Base-by-base conservation (phyloP, 2,888 invertebrate genomes). In the Eristalis tenax region DNA sequence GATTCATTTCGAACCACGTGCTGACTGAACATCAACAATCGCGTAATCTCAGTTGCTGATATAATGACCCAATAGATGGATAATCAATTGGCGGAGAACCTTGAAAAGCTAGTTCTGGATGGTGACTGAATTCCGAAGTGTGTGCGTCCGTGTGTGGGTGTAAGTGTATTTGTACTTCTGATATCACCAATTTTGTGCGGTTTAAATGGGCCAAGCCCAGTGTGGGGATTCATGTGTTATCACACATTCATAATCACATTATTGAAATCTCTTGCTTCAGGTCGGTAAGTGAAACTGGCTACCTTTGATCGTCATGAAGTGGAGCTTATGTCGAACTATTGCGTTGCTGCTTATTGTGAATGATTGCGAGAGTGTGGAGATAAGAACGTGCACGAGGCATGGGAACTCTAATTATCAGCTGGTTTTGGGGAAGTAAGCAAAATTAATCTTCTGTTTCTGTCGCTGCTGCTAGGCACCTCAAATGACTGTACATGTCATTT, bases 51-150 rank as follows among this genome's bases (percentile, higher is more conserved):
- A 3, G 5, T 15, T 22, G 38, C 35, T 66, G 59, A 65, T 64
- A 78, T 64, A 70, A 70, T 78, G 56, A 70, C 69, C 32, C 23
- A 68, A 70, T 71, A 35, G 40, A 59, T 79, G 71, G 79, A 79
- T 71, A 71, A 71, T 43, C 65, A 8, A 23, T 32, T 13, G 18
- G 22, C 26, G 15, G n/a, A 64, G 40, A 84, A 68, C 70, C 71
- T 84, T 80, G 75, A 64, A 66, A 71, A 35, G 38, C 28, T 57
- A 71, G 13, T 65, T 84, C 15, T 69, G 68, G 57, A 22, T 50
- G 66, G 57, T 40, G 50, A 38, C 61, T 2, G 40, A 6, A 23
- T 65, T 0, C 32, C 8, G 8, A n/a, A 56, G 26, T 22, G 26
- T 57, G 38, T 56, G n/a, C n/a, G 6, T 32, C 10, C 32, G 1